Evolutionary conservation across 2,113 vertebrate genomes (phyloP).

Genomic region (Stigmatopora argus): DNA sequence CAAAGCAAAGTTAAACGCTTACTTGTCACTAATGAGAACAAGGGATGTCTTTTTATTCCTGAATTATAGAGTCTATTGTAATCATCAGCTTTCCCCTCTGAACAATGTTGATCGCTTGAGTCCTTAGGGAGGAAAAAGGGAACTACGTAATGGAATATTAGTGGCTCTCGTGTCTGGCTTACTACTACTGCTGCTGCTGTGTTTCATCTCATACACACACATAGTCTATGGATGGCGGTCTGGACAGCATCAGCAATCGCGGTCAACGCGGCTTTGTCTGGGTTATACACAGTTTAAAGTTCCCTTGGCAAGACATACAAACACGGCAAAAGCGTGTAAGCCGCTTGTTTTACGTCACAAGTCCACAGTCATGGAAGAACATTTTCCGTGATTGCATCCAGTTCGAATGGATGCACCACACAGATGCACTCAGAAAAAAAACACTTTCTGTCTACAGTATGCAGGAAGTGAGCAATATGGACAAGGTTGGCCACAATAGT

Average conservation of each 20-base stretch:
- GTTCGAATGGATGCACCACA: background rate
- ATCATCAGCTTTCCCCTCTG: background rate
- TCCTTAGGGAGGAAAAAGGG: conserved; percentile 37
- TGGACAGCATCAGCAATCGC: conserved; percentile 60
- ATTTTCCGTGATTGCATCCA: background rate
- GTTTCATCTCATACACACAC: conserved; percentile 54
- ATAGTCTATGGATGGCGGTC: conserved; percentile 53
- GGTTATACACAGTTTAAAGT: conserved; percentile 62
- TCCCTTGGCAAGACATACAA: conserved; percentile 38
- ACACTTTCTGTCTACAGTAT: background rate
- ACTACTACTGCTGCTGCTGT: conserved; percentile 57
- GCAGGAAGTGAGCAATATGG: background rate
- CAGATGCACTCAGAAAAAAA: background rate
- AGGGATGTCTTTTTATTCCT: conserved; percentile 13
- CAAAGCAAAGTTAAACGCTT: background rate
- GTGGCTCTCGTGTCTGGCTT: conserved; percentile 67
- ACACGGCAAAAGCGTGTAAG: conserved; percentile 23
- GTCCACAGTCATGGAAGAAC: conserved; percentile 5
- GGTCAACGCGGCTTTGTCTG: conserved; percentile 51
- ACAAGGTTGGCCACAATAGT: background rate
- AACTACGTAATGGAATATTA: conserved; percentile 74
- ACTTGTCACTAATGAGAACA: background rate
- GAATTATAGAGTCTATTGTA: conserved; percentile 2
- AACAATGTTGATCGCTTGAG: conserved; percentile 42
- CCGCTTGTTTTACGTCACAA: conserved; percentile 8